phyloP scores from a whole-genome alignment of 2,113 vertebrate species.

The Brachyistius frenatus region DNA sequence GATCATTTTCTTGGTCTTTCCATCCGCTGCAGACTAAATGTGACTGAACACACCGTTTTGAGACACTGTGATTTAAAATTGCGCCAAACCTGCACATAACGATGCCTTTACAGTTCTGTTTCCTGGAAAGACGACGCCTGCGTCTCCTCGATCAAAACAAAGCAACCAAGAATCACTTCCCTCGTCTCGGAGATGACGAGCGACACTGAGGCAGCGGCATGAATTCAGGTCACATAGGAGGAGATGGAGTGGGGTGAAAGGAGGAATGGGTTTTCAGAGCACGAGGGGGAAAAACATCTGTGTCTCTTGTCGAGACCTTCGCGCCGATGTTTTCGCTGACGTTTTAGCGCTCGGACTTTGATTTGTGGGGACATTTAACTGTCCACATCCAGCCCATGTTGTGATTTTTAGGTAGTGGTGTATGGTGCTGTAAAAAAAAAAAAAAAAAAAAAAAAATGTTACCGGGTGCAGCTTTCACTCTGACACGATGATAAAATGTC shows the following conservation, averaged over 20 bases:
- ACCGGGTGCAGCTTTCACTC: slow-evolving; percentile 28
- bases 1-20: no score
- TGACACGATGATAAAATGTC: slow-evolving; percentile 21
- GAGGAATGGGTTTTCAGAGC: no score
- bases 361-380: slow-evolving; percentile 25
- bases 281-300: no score
- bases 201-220: not conserved
- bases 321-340: not conserved
- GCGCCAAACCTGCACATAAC: no score
- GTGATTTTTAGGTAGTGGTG: slow-evolving; percentile 11
- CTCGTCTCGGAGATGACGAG: not conserved
- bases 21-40: no score
- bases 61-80: no score
- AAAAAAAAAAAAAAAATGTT: slow-evolving; percentile 2
- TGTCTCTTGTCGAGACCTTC: not conserved
- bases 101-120: no score
- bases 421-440: not conserved
- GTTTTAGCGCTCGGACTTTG: not conserved
- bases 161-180: not conserved
- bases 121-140: no score
- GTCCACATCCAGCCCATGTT: not conserved
- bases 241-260: not conserved
- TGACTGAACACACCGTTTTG: no score
- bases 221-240: not conserved
- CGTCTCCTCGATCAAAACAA: not conserved